phyloP scores from a whole-genome alignment of 2,888 invertebrate species.

The Chloroclystis v-ata region DNA sequence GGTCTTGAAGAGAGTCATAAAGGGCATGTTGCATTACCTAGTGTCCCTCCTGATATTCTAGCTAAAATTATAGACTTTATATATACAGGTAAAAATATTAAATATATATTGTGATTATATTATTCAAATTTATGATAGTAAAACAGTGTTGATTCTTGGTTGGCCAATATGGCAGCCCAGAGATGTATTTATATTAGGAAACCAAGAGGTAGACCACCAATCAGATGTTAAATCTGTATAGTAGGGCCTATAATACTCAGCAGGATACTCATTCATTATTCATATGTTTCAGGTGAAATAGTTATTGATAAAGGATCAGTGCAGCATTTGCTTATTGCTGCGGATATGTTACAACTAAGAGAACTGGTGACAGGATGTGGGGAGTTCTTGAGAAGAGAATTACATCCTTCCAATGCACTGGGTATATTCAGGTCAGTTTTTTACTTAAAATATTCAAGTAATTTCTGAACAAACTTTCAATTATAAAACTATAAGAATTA shows the following conservation, averaged over 20 bases:
- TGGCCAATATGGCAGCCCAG: too few species aligned
- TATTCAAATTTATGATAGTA: too few species aligned
- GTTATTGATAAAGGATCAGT: constrained; percentile 87
- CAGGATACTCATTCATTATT: too few species aligned
- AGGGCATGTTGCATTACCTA: constrained; percentile 87
- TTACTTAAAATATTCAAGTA: too few species aligned
- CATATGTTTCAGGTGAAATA: constrained; percentile 76
- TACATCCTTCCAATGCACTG: constrained; percentile 91
- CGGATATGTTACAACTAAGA: constrained; percentile 93
- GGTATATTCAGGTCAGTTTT: constrained; percentile 88
- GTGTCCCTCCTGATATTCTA: constrained; percentile 85
- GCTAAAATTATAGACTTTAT: constrained; percentile 90
- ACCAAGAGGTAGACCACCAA: too few species aligned
- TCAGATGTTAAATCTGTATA: too few species aligned
- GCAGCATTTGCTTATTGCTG: constrained; percentile 91
- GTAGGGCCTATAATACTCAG: too few species aligned
- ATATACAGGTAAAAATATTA: constrained; percentile 88
- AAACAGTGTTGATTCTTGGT: too few species aligned
- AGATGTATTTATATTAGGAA: too few species aligned
- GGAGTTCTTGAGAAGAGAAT: constrained; percentile 88
- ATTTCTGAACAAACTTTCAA: too few species aligned
- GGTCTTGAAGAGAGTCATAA: constrained; percentile 90
- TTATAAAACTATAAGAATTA: too few species aligned
- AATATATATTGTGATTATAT: too few species aligned
- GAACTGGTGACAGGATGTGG: constrained; percentile 90